These are phyloP conservation scores for Seira musarum DNA, from an alignment of 2,888 invertebrate genomes.

Conservation along the genomic window DNA sequence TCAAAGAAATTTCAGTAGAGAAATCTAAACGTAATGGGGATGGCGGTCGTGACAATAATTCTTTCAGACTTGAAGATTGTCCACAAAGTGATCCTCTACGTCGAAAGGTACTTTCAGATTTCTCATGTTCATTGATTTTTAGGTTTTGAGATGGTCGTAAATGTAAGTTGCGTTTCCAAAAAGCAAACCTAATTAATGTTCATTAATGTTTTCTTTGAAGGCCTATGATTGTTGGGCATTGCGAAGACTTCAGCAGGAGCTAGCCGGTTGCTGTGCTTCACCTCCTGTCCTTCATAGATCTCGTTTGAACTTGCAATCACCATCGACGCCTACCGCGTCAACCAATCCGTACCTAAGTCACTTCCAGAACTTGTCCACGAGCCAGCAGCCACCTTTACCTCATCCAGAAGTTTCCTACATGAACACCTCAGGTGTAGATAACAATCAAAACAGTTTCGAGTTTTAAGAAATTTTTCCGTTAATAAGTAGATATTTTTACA, in stretches of 20 bases:
- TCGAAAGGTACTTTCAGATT: constrained; percentile 64
- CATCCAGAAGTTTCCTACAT: constrained; percentile 41
- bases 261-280: constrained; percentile 69
- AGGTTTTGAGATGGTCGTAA: too few relatives aligned
- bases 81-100: constrained; percentile 70
- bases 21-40: constrained; percentile 56
- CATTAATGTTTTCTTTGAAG: constrained; percentile 40
- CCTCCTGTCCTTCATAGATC: constrained; percentile 68
- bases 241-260: constrained; percentile 68
- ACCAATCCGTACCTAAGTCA: constrained; percentile 56
- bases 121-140: neutral
- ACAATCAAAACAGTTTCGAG: constrained; percentile 49
- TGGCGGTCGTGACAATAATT: constrained; percentile 33
- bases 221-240: constrained; percentile 70
- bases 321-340: constrained; percentile 59
- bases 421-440: constrained; percentile 32
- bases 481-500: neutral
- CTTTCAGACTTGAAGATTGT: constrained; percentile 64
- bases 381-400: constrained; percentile 27
- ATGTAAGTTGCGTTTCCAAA: too few relatives aligned
- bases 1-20: constrained; percentile 67
- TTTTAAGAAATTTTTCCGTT: constrained; percentile 18
- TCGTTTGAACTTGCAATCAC: constrained; percentile 64
- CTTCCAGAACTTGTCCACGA: constrained; percentile 34
- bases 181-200: too few relatives aligned